Base-by-base conservation (phyloP, 2,888 invertebrate species). In the Rapana venosa region DNA sequence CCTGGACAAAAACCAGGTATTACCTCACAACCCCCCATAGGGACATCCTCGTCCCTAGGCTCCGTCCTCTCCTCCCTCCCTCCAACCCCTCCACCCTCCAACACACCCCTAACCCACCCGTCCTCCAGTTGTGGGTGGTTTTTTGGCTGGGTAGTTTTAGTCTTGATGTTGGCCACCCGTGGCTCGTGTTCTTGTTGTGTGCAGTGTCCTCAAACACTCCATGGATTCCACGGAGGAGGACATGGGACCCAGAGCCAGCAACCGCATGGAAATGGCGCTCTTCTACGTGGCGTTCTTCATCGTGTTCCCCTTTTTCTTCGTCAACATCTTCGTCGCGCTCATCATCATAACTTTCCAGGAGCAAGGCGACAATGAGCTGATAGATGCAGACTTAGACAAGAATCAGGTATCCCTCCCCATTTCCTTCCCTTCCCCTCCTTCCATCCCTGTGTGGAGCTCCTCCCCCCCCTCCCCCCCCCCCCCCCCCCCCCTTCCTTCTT, bases 281-380 rank as follows among this genome's bases (percentile, higher is more conserved):
- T 99, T 99, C 97, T 99, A 99, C 97, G 99, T 99, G 96, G 99
- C 99, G 97, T 99, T 99, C 97, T 99, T 99, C 97, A 98, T 99
- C 97, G 99, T 99, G 96, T 99, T 99, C 97, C 99, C 99, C 96
- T 99, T 99, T 98, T 99, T 99, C 98, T 99, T 99, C 97, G 99
- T 99, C 97, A 99, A 99, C 97, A 99, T 99, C 97, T 99, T 99
- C 98, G 99, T 99, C 97, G 99, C 99, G 97, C 98, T 99, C 97
- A 99, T 99, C 97, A 99, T 99, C 97, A 99, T 99, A 97, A 99
- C 99, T 95, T 99, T 99, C 97, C 99, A 99, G 98, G 99, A 99
- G 97, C 99, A 99, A 97, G 99, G 99, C 96, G 99, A 99, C 97
- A 99, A 99, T 93, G 99, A 99, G 97, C 97, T 99, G 94, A 99